Evolutionary conservation across 1,140 invertebrate genomes (phyloP), one percentile per base, ranked within the genome.

Genomic region (Trichonephila inaurata): DNA sequence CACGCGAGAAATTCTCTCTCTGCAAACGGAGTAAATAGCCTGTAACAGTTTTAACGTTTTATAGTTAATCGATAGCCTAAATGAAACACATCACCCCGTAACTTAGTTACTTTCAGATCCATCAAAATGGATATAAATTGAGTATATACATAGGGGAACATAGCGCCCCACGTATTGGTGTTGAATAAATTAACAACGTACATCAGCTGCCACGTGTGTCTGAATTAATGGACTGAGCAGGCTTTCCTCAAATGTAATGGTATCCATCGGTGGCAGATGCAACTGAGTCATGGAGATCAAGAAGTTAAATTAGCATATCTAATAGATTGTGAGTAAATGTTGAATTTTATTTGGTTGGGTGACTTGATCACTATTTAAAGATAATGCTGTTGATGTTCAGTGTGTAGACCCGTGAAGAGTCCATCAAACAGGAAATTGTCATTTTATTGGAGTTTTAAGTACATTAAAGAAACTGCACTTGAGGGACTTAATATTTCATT

Each of bases 21-120:
- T 14, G 69, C 33, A 77, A 77, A 51, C 82, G 44, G 44, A 58
- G 82, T 6, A 83, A 83, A 83, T 83, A 83, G 82, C 40, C 82
- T 83, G 40, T 83, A 83, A 83, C 82, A 83, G 19, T 83, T 83
- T 83, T 40, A 83, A 51, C 82, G 82, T 60, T 58, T 83, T 58
- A 83, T 60, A 83, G 82, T 24, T 83, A 83, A 83, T 83, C 82
- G 82, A 83, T 83, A 60, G 14, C 44, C 24, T 83, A 58, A 83
- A 83, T 83, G 82, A 83, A 83, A 83, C 82, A 83, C 82, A 83
- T 60, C 82, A 28, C 51, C 82, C 21, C 40, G 40, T 51, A 83
- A 83, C 82, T 83, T n/a, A 51, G 21, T 83, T 83, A 83, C 82
- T 83, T 83, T 83, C 51, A 83, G 82, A 83, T 83, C 82, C 82